Conservation (phyloP, 2,888 invertebrate species). For the Chrysolina americana region DNA sequence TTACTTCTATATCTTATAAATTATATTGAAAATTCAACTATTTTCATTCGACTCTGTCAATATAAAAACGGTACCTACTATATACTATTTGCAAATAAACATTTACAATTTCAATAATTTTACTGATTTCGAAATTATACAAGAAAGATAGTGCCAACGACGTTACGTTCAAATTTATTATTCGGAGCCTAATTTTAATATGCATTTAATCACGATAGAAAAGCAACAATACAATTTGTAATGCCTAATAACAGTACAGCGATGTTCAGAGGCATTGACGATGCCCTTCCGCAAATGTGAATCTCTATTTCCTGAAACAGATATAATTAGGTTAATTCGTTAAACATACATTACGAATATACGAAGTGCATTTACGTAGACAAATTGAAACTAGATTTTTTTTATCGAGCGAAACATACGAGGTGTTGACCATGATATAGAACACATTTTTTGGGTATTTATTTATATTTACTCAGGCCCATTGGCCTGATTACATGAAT, state of each 20-base stretch:
- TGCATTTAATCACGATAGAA: slow-evolving; percentile 61
- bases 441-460: too few relatives aligned
- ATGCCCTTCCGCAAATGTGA: slow-evolving; percentile 74
- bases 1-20: slow-evolving; percentile 65
- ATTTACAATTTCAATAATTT: slow-evolving; percentile 44
- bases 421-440: too few relatives aligned
- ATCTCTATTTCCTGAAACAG: slow-evolving; percentile 77
- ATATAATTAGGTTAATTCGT: neutral
- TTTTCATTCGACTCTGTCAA: slow-evolving; percentile 56
- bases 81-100: slow-evolving; percentile 51
- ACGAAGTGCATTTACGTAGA: too few relatives aligned
- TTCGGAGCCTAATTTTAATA: slow-evolving; percentile 49
- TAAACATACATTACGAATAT: neutral
- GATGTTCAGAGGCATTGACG: slow-evolving; percentile 54
- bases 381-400: too few relatives aligned
- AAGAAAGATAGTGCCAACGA: slow-evolving; percentile 44
- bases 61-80: slow-evolving; percentile 52
- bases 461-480: too few relatives aligned
- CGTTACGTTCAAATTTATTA: slow-evolving; percentile 43
- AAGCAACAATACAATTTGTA: slow-evolving; percentile 57
- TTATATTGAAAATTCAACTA: slow-evolving; percentile 68
- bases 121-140: slow-evolving; percentile 42
- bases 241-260: slow-evolving; percentile 56
- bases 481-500: too few relatives aligned
- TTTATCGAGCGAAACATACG: too few relatives aligned